Evolutionary conservation across 2,888 invertebrate genomes (phyloP), one percentile per base, ranked within the genome.

Genomic region (Deilephila porcellus): DNA sequence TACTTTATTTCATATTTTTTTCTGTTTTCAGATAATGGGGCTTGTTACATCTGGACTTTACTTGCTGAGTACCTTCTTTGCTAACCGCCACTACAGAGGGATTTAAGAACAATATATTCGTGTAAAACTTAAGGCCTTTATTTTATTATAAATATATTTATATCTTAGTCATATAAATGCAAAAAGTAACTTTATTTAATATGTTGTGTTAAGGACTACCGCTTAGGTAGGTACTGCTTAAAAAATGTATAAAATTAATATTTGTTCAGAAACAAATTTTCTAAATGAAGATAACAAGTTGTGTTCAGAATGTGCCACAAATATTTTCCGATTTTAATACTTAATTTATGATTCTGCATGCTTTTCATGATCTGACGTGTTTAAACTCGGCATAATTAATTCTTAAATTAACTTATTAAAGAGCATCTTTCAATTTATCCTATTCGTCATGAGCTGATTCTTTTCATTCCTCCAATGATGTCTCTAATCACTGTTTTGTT

Each of bases 71-170:
- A 96, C 97, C 45, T 95, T 97, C 82, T 95, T 97, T 81, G 98
- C 98, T 53, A 96, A 97, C 83, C 96, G 97, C 78, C 96, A 96
- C 34, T 98, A 98, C 93, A 96, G 97, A 85, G 97, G 97, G 77
- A 95, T 97, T 79, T 94, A 93, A 86, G 74, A 74, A 77, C 77
- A 80, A 11, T n/a, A 11, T n/a, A 17, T 56, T 52, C 29, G 8
- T 1, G 45, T 52, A 52, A 52, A 52, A 4, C 1, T 37, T 37
- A 67, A 25, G 14, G 45, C 4, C 8, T 64, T 64, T 64, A 64
- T 25, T 52, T 52, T 52, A 67, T 52, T 25, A 56, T 1, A n/a
- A n/a, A 6, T 56, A n/a, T 56, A 56, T 56, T n/a, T 17, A n/a
- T 56, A n/a, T 56, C 5, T n/a, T 56, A n/a, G 19, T 56, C n/a